A percentile compares a stretch with the other conserved stretches of the same genome.
These are phyloP conservation scores for Bruchidius siliquastri DNA, from an alignment of 2,888 invertebrate genomes.

Conservation along the genomic window DNA sequence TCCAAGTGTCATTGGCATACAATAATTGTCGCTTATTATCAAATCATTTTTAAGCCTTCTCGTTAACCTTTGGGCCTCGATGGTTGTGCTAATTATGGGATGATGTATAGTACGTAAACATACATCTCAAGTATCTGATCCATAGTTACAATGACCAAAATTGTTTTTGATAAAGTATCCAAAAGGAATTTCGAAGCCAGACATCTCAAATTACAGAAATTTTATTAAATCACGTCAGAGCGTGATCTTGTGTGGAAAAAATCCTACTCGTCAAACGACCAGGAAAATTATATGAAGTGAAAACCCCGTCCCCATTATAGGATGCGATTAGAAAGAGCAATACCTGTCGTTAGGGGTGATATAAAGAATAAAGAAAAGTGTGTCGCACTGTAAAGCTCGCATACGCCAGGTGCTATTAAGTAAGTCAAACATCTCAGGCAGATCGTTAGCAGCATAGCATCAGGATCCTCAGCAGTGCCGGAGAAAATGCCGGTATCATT, in stretches of 20 bases:
- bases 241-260: not conserved
- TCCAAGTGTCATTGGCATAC: too few species aligned
- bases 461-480: not conserved
- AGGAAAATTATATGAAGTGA: not conserved
- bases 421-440: not conserved
- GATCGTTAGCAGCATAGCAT: not conserved
- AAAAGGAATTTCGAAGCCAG: too few species aligned
- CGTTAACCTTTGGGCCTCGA: too few species aligned
- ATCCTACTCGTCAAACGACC: not conserved
- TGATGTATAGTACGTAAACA: too few species aligned
- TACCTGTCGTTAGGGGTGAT: not conserved
- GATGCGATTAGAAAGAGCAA: not conserved
- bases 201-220: not conserved
- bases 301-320: not conserved
- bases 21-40: too few species aligned
- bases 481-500: too few species aligned
- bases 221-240: not conserved
- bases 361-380: not conserved
- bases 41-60: too few species aligned
- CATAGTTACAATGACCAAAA: too few species aligned
- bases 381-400: not conserved
- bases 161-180: too few species aligned
- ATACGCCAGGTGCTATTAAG: not conserved
- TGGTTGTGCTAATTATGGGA: too few species aligned
- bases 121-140: too few species aligned